These are phyloP conservation scores for Morpho achilles DNA, from an alignment of 2,888 invertebrate species.

Conservation along the genomic window DNA sequence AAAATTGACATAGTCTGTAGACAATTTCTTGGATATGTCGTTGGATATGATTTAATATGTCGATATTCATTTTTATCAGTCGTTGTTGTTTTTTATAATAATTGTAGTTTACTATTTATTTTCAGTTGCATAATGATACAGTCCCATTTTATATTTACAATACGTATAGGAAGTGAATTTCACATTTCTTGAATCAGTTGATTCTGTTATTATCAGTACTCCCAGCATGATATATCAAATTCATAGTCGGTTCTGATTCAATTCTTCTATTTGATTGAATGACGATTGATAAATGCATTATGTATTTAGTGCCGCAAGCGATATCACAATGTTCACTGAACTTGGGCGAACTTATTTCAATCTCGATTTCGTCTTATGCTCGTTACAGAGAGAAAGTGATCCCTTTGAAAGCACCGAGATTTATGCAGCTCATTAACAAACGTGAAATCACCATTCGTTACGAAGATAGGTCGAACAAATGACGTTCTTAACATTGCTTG, in stretches of 20 bases:
- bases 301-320: constrained; percentile 8
- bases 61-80: too few relatives aligned
- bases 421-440: constrained; percentile 41
- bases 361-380: constrained; percentile 42
- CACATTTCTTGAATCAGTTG: not conserved
- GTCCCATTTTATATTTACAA: too few relatives aligned
- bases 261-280: constrained; percentile 15
- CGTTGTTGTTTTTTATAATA: too few relatives aligned
- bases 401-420: constrained; percentile 43
- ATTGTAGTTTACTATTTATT: too few relatives aligned
- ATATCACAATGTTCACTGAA: constrained; percentile 27
- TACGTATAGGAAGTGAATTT: not conserved
- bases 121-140: too few relatives aligned
- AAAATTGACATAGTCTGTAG: too few relatives aligned
- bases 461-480: constrained; percentile 40
- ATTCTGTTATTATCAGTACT: not conserved
- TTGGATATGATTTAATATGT: too few relatives aligned
- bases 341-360: constrained; percentile 36
- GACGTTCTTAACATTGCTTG: constrained; percentile 26
- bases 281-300: constrained; percentile 10
- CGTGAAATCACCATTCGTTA: constrained; percentile 39
- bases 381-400: constrained; percentile 48
- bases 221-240: constrained; percentile 8
- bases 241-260: constrained; percentile 7
- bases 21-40: too few relatives aligned